Evolutionary conservation across 2,888 invertebrate genomes (phyloP).

Genomic region (Drosophila nigricruria): DNA sequence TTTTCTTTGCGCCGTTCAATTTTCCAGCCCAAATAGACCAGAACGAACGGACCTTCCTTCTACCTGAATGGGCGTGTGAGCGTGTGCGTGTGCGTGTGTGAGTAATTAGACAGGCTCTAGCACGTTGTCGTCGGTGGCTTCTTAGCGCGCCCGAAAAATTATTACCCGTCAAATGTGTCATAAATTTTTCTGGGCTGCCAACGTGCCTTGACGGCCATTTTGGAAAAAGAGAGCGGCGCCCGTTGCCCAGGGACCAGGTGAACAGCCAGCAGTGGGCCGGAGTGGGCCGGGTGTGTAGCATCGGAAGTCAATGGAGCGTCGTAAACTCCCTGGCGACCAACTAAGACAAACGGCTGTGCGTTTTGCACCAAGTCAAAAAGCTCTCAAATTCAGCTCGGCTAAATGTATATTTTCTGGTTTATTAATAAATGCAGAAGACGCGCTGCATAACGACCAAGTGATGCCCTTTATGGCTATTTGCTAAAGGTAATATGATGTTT

Average conservation of each 20-base stretch:
- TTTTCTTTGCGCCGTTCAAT: conserved; percentile 45
- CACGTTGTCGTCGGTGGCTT: conserved; percentile 35
- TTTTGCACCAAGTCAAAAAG: conserved; percentile 25
- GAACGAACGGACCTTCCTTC: conserved; percentile 10
- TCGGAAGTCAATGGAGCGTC: background rate
- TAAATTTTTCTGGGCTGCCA: conserved; percentile 32
- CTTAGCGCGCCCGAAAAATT: conserved; percentile 36
- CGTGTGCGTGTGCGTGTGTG: conserved; percentile 25
- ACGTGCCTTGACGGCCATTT: conserved; percentile 44
- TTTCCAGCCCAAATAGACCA: conserved; percentile 30
- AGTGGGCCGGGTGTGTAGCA: background rate
- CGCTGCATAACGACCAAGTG: background rate
- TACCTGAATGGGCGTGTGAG: background rate
- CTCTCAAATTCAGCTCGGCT: conserved; percentile 22
- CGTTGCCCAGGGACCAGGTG: background rate
- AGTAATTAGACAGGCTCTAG: conserved; percentile 46
- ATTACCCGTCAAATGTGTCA: conserved; percentile 52
- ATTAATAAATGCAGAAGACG: conserved; percentile 25
- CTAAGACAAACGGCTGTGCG: conserved; percentile 33
- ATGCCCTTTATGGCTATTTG: conserved; percentile 13
- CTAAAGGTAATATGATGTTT: background rate
- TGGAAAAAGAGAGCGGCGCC: conserved; percentile 7
- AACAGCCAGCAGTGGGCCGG: background rate
- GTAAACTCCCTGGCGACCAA: conserved; percentile 17
- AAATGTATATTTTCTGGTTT: conserved; percentile 34